phyloP scores from a whole-genome alignment of 1,140 invertebrate species.

The Caenorhabditis briggsae region DNA sequence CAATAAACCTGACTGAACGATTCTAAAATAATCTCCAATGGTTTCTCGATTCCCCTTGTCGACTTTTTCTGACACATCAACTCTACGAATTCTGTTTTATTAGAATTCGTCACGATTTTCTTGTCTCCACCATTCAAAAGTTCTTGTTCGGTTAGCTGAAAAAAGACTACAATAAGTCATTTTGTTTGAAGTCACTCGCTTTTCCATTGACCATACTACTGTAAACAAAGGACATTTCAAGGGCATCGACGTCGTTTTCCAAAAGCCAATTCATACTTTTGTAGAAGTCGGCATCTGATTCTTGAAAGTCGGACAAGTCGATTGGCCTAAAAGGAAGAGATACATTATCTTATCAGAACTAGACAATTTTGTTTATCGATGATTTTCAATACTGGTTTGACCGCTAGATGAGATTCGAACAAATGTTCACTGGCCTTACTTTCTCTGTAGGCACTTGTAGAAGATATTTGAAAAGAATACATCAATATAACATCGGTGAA shows the following conservation, averaged over 20 bases:
- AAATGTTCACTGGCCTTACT: neutral
- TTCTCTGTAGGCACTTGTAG: constrained; percentile 36
- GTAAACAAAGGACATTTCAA: constrained; percentile 47
- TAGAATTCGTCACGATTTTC: constrained; percentile 3
- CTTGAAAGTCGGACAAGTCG: constrained; percentile 1
- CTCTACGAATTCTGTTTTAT: constrained; percentile 22
- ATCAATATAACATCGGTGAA: constrained; percentile 46
- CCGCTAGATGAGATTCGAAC: neutral
- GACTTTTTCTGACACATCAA: constrained; percentile 40
- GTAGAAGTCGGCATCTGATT: constrained; percentile 33
- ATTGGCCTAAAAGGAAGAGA: constrained; percentile 13
- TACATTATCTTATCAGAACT: neutral
- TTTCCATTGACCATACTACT: constrained; percentile 51
- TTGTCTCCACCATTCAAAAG: neutral
- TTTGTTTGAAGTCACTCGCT: neutral
- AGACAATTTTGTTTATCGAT: no score
- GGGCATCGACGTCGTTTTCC: constrained; percentile 41
- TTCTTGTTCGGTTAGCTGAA: constrained; percentile 20
- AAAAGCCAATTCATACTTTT: constrained; percentile 48
- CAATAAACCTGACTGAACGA: constrained; percentile 25
- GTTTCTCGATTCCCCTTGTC: neutral
- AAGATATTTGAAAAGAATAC: constrained; percentile 14
- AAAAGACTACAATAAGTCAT: neutral
- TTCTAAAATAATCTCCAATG: constrained; percentile 13
- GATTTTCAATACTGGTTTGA: neutral